Percentiles rank a stretch among this genome's conserved stretches.
phyloP scores from a whole-genome alignment of 2,113 vertebrate genomes.

The Dunckerocampus dactyliophorus region DNA sequence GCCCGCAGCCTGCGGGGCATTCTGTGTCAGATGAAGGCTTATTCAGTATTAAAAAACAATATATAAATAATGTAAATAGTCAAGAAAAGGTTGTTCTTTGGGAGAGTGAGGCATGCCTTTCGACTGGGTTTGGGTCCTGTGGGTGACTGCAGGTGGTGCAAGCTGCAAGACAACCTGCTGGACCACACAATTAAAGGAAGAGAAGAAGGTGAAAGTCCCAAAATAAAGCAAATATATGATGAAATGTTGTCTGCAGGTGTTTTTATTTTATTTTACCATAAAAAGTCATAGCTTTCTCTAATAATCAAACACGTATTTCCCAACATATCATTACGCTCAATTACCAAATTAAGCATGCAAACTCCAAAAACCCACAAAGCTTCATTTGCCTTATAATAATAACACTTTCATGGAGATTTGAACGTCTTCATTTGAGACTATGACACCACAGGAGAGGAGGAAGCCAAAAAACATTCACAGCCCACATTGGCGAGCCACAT shows the following conservation, averaged over 20 bases:
- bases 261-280: background rate
- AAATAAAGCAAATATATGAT: background rate
- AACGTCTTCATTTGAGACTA: conserved; percentile 19
- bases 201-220: conserved; percentile 22
- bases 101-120: conserved; percentile 32
- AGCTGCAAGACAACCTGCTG: conserved; percentile 53
- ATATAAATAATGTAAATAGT: conserved; percentile 12
- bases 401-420: conserved; percentile 2
- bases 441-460: conserved; percentile 16
- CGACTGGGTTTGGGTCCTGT: conserved; percentile 33
- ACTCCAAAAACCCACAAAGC: background rate
- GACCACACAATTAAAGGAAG: conserved; percentile 44
- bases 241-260: background rate
- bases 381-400: conserved; percentile 5
- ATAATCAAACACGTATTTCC: background rate
- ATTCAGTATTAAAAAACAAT: conserved; percentile 49
- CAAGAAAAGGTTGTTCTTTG: conserved; percentile 20
- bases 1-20: conserved; percentile 57
- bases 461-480: conserved; percentile 20
- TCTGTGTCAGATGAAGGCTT: conserved; percentile 59
- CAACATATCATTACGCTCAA: too few species aligned
- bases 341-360: background rate
- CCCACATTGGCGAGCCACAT: conserved; percentile 21
- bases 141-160: conserved; percentile 56
- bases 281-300: background rate